Conservation (phyloP, 2,113 vertebrate species). For the Mellivora capensis region DNA sequence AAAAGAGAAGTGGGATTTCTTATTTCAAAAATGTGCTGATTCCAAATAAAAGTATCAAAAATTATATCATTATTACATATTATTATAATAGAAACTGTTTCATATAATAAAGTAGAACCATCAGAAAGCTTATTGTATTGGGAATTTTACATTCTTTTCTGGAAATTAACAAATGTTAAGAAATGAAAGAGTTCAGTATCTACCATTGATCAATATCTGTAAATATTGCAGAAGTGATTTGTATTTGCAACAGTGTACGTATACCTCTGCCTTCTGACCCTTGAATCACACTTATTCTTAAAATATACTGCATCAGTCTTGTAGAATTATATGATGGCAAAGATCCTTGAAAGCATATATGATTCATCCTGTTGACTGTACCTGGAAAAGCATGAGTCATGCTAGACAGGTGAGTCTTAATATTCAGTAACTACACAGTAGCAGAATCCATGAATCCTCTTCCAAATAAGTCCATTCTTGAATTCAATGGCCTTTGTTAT, state of each 20-base stretch:
- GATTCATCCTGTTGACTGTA: constrained; percentile 29
- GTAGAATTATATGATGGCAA: constrained; percentile 42
- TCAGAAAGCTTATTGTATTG: not conserved
- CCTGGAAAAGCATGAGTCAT: constrained; percentile 19
- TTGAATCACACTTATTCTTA: constrained; percentile 45
- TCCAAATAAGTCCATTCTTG: not conserved
- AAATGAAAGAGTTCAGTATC: not conserved
- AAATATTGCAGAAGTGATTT: constrained; percentile 38
- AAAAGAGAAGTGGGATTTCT: not conserved
- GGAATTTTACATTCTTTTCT: not conserved
- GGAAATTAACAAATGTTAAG: constrained; percentile 9
- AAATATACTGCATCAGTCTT: constrained; percentile 54
- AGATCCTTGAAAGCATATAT: constrained; percentile 50
- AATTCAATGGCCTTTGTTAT: constrained; percentile 34
- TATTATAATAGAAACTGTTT: not conserved
- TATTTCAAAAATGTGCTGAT: not conserved
- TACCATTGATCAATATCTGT: not conserved
- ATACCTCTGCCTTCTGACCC: constrained; percentile 13
- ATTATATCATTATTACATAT: not conserved
- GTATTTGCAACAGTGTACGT: not conserved
- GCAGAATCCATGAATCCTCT: not conserved
- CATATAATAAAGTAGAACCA: not conserved
- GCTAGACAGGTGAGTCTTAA: not conserved
- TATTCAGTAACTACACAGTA: not conserved
- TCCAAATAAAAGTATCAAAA: not conserved